Percentiles rank a stretch among this genome's conserved stretches.
These are phyloP conservation scores for Cardinalis cardinalis DNA, from an alignment of 2,113 vertebrate genomes.

Conservation along the genomic window DNA sequence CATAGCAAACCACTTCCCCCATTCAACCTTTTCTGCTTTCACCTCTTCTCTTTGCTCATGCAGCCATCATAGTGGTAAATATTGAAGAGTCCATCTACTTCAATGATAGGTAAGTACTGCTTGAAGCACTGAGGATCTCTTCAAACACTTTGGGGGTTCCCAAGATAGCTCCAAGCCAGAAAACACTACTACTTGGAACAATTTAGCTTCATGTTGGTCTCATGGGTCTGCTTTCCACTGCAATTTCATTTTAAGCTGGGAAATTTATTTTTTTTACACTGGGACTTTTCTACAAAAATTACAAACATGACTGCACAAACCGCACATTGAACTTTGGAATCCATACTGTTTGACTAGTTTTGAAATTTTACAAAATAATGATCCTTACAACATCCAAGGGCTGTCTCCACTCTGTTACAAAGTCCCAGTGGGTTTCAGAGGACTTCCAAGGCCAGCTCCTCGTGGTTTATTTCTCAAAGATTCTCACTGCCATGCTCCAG, in stretches of 20 bases:
- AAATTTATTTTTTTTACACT: not conserved
- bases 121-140: not conserved
- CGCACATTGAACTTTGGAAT: not conserved
- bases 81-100: not conserved
- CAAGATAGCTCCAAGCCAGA: not conserved
- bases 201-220: not conserved
- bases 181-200: not conserved
- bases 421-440: not conserved
- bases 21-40: not conserved
- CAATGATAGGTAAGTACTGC: not conserved
- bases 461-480: not conserved
- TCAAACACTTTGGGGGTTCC: not conserved
- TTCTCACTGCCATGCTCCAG: not conserved
- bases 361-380: not conserved
- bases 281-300: not conserved
- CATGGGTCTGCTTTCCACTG: not conserved
- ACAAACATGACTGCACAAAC: not conserved
- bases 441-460: not conserved
- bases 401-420: not conserved
- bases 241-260: not conserved
- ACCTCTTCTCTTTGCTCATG: not conserved
- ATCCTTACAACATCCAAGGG: not conserved
- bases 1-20: not conserved
- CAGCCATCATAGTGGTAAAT: not conserved
- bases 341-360: not conserved